These are phyloP conservation scores for Steinernema carpocapsae DNA, from an alignment of 2,888 invertebrate genomes.

Conservation along the genomic window DNA sequence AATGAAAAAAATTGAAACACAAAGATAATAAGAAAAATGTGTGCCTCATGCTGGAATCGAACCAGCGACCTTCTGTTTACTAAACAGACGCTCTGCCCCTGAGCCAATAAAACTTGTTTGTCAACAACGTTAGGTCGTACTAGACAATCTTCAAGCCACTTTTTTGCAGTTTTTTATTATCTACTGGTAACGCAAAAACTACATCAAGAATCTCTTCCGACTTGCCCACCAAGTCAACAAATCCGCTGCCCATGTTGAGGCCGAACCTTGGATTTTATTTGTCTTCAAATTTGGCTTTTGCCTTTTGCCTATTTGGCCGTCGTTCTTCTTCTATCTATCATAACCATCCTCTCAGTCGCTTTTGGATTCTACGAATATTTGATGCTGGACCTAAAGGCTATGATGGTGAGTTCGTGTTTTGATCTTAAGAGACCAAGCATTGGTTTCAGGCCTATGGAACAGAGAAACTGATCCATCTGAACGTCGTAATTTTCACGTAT, in stretches of 20 bases:
- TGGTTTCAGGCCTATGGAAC: neutral
- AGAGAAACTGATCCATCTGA: slow-evolving; percentile 12
- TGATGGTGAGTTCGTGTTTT: neutral
- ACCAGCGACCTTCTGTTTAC: slow-evolving; percentile 61
- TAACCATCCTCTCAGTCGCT: neutral
- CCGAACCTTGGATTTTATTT: slow-evolving; percentile 17
- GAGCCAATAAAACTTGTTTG: slow-evolving; percentile 51
- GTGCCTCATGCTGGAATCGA: slow-evolving; percentile 61
- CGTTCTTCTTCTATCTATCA: slow-evolving; percentile 10
- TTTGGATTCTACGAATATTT: neutral
- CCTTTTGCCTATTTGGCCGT: neutral
- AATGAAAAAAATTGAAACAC: too few relatives aligned
- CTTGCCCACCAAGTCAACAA: slow-evolving; percentile 32
- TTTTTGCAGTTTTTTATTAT: slow-evolving; percentile 28
- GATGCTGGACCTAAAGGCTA: slow-evolving; percentile 3
- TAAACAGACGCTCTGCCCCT: slow-evolving; percentile 60
- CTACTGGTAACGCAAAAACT: slow-evolving; percentile 39
- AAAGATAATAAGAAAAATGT: neutral
- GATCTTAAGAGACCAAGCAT: neutral
- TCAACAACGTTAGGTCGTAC: too few relatives aligned
- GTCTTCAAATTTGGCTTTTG: slow-evolving; percentile 11
- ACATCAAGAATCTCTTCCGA: slow-evolving; percentile 32
- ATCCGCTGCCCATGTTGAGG: slow-evolving; percentile 31
- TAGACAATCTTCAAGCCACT: too few relatives aligned
- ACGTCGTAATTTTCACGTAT: slow-evolving; percentile 1